phyloP scores from a whole-genome alignment of 1,140 invertebrate genomes.

The Drosophila tani region DNA sequence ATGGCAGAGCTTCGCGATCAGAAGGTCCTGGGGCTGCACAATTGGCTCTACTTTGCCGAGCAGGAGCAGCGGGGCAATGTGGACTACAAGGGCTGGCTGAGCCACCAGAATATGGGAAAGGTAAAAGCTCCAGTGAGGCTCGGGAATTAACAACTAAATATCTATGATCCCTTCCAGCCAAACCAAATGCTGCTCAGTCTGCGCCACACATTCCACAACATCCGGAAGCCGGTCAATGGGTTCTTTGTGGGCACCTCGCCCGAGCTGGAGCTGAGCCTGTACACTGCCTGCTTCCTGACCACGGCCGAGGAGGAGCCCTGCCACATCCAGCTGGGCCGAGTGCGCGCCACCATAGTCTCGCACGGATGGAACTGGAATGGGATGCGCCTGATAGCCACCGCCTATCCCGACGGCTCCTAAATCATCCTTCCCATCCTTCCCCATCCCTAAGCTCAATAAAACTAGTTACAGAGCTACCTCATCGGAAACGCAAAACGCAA shows the following conservation, averaged over 20 bases:
- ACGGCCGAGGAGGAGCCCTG: slow-evolving; percentile 89
- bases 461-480: slow-evolving; percentile 20
- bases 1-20: slow-evolving; percentile 91
- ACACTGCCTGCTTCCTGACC: slow-evolving; percentile 93
- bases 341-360: slow-evolving; percentile 89
- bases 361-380: slow-evolving; percentile 89
- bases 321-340: slow-evolving; percentile 89
- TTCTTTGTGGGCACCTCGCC: slow-evolving; percentile 96
- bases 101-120: slow-evolving; percentile 88
- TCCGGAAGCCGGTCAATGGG: slow-evolving; percentile 90
- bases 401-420: slow-evolving; percentile 85
- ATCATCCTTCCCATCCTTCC: neutral
- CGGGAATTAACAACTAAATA: no score
- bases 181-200: slow-evolving; percentile 78
- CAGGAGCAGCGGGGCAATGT: slow-evolving; percentile 89
- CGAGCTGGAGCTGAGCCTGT: slow-evolving; percentile 95
- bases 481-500: slow-evolving; percentile 17
- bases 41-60: slow-evolving; percentile 93
- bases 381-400: slow-evolving; percentile 91
- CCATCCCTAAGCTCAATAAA: slow-evolving; percentile 23
- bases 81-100: slow-evolving; percentile 93
- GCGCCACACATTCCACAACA: slow-evolving; percentile 90
- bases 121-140: slow-evolving; percentile 81
- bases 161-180: slow-evolving; percentile 26
- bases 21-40: slow-evolving; percentile 92